Conservation (phyloP, 2,888 invertebrate genomes). For the Eupeodes luniger region DNA sequence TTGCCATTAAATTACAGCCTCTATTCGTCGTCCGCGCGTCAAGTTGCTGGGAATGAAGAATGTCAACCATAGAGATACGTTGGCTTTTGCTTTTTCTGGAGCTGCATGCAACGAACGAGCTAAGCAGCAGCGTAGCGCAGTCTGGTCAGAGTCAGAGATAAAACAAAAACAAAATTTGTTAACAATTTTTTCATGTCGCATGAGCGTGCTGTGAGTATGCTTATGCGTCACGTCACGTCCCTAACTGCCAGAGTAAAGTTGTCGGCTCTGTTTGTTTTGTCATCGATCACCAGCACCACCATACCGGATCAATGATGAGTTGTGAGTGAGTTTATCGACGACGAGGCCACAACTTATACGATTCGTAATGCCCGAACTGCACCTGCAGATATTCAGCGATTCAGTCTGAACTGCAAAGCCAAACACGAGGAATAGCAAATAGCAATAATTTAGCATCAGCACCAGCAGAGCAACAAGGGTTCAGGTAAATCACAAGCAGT, state of each 20-base stretch:
- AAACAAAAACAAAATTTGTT: slow-evolving; percentile 50
- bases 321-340: slow-evolving; percentile 67
- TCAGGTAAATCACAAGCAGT: slow-evolving; percentile 25
- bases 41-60: slow-evolving; percentile 53
- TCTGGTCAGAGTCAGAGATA: slow-evolving; percentile 45
- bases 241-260: background rate
- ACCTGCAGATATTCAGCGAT: slow-evolving; percentile 56
- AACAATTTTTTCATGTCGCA: slow-evolving; percentile 47
- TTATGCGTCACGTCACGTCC: slow-evolving; percentile 61
- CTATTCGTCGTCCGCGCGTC: slow-evolving; percentile 45
- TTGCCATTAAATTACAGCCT: slow-evolving; percentile 47
- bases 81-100: background rate
- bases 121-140: background rate
- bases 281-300: slow-evolving; percentile 53
- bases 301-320: slow-evolving; percentile 69
- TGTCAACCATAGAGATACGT: slow-evolving; percentile 44
- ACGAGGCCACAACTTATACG: slow-evolving; percentile 52
- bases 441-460: slow-evolving; percentile 1
- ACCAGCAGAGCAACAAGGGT: background rate
- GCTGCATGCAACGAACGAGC: slow-evolving; percentile 19
- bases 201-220: slow-evolving; percentile 47
- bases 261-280: slow-evolving; percentile 55
- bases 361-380: slow-evolving; percentile 19
- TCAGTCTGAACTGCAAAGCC: too few relatives aligned
- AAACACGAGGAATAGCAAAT: slow-evolving; percentile 12